Conservation (phyloP, 2,113 vertebrate genomes). For the Aspiorhynchus laticeps region DNA sequence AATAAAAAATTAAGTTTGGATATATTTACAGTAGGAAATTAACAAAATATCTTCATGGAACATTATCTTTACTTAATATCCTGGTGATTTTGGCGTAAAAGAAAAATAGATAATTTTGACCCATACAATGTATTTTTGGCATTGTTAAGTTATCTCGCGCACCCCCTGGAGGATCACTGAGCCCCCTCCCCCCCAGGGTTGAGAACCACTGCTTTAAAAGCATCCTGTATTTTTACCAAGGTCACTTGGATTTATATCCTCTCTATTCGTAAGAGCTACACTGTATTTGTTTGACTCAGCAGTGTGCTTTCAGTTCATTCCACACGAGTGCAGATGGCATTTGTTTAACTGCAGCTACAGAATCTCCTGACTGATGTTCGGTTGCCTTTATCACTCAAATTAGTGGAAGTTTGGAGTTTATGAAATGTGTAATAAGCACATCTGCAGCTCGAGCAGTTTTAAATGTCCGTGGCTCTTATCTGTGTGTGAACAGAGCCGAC, state of each 20-base stretch:
- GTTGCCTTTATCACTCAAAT: slow-evolving; percentile 51
- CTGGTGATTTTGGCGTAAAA: too few relatives aligned
- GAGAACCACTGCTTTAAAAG: neutral
- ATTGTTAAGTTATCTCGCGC: too few relatives aligned
- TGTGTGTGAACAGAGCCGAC: slow-evolving; percentile 61
- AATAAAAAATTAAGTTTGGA: too few relatives aligned
- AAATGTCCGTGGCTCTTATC: slow-evolving; percentile 77
- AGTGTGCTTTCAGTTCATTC: slow-evolving; percentile 32
- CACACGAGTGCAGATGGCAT: slow-evolving; percentile 32
- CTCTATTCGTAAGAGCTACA: slow-evolving; percentile 24
- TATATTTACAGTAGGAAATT: too few relatives aligned
- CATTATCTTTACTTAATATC: too few relatives aligned
- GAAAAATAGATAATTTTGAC: too few relatives aligned
- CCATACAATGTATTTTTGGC: too few relatives aligned
- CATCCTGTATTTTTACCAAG: slow-evolving; percentile 42
- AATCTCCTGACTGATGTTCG: slow-evolving; percentile 47
- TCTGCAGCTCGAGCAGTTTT: slow-evolving; percentile 74
- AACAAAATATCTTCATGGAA: too few relatives aligned
- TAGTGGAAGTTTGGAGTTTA: slow-evolving; percentile 65
- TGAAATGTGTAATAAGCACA: slow-evolving; percentile 67
- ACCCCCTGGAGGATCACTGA: too few relatives aligned
- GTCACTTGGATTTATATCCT: slow-evolving; percentile 41
- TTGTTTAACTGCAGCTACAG: slow-evolving; percentile 51
- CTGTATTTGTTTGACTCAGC: slow-evolving; percentile 47
- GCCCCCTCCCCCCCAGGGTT: too few relatives aligned